Conservation (phyloP, 1,140 invertebrate genomes). For the Pararge aegeria region DNA sequence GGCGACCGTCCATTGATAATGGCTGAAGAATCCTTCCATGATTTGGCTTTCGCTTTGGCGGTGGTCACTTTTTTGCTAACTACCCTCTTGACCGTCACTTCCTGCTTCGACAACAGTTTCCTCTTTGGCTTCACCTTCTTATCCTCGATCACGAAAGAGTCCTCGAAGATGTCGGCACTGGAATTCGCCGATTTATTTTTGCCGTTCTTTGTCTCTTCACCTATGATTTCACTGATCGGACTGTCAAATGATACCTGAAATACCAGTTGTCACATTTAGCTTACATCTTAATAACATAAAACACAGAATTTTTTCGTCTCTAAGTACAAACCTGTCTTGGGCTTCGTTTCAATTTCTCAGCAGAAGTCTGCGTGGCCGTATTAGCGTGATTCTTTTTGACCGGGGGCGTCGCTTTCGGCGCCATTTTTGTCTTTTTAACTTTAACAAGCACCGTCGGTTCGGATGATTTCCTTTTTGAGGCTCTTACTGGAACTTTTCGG, state of each 20-base stretch:
- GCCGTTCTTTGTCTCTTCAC: slow-evolving; percentile 32
- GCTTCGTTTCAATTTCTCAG: slow-evolving; percentile 41
- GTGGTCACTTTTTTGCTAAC: slow-evolving; percentile 56
- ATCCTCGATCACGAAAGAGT: slow-evolving; percentile 57
- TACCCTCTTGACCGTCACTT: slow-evolving; percentile 49
- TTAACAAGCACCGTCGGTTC: slow-evolving; percentile 55
- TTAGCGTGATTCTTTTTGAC: slow-evolving; percentile 60
- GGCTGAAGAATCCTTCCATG: slow-evolving; percentile 55
- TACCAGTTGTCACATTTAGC: too few relatives aligned
- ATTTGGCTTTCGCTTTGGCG: slow-evolving; percentile 44
- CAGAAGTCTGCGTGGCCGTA: slow-evolving; percentile 60
- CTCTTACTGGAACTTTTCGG: slow-evolving; percentile 28
- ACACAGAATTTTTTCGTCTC: too few relatives aligned
- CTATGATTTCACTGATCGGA: slow-evolving; percentile 57
- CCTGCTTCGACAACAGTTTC: slow-evolving; percentile 50
- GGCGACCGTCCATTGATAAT: slow-evolving; percentile 58
- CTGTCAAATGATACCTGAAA: slow-evolving; percentile 59
- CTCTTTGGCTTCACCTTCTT: slow-evolving; percentile 51
- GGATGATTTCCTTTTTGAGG: slow-evolving; percentile 46
- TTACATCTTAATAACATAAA: too few relatives aligned
- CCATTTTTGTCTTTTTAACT: slow-evolving; percentile 58
- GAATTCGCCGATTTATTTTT: slow-evolving; percentile 43
- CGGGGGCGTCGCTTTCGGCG: slow-evolving; percentile 55
- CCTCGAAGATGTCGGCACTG: slow-evolving; percentile 70
- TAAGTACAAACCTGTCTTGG: slow-evolving; percentile 38